Evolutionary conservation across 2,888 invertebrate genomes (phyloP).

Genomic region (Melinaea menophilus): DNA sequence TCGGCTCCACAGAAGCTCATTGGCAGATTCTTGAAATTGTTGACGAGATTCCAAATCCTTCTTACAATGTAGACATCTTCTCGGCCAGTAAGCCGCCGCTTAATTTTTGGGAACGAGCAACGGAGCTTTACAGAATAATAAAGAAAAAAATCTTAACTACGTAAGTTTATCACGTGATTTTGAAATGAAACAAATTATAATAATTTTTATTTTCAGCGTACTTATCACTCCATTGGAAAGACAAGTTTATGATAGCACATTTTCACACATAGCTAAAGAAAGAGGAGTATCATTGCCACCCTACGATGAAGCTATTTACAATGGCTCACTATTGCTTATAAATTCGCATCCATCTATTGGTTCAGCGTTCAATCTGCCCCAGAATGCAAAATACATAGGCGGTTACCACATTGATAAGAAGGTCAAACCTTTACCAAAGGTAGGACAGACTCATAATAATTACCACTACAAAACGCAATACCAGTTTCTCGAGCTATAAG

Average conservation of each 20-base stretch:
- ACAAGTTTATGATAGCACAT: slow-evolving; percentile 40
- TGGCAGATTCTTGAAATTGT: slow-evolving; percentile 49
- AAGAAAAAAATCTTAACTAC: slow-evolving; percentile 39
- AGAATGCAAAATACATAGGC: slow-evolving; percentile 50
- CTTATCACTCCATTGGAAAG: slow-evolving; percentile 42
- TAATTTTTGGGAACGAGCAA: slow-evolving; percentile 43
- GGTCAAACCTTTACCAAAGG: slow-evolving; percentile 48
- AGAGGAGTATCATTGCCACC: slow-evolving; percentile 47
- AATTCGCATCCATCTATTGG: slow-evolving; percentile 53
- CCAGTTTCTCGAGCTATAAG: too few species aligned
- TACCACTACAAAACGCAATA: too few species aligned
- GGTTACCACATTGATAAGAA: slow-evolving; percentile 52
- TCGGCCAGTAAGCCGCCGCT: slow-evolving; percentile 43
- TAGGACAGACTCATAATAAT: slow-evolving; percentile 28
- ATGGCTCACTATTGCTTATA: slow-evolving; percentile 48
- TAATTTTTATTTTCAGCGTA: slow-evolving; percentile 39
- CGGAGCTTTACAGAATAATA: slow-evolving; percentile 41
- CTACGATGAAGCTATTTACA: slow-evolving; percentile 47
- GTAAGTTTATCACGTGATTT: slow-evolving; percentile 38
- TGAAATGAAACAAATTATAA: background rate
- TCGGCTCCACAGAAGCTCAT: slow-evolving; percentile 53
- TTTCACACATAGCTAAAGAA: slow-evolving; percentile 42
- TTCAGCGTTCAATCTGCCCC: slow-evolving; percentile 42
- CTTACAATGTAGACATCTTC: slow-evolving; percentile 52
- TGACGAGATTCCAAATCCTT: slow-evolving; percentile 54